Conservation (phyloP, 2,888 invertebrate species). For the Mesochorus sp. region DNA sequence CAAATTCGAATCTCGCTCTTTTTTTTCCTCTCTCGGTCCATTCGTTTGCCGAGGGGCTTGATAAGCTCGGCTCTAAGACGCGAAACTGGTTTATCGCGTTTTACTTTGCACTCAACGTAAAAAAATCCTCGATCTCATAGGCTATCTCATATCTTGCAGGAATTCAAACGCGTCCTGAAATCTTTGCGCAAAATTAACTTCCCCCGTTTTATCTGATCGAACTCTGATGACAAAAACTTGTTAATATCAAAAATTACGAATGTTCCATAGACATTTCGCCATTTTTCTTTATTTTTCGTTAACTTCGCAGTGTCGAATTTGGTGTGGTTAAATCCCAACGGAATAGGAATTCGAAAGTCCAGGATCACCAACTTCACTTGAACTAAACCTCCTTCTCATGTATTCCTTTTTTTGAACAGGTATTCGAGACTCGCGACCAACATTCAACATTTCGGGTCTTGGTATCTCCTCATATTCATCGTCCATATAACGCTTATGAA, state of each 20-base stretch:
- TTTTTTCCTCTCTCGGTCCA: background rate
- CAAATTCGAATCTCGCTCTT: constrained; percentile 16
- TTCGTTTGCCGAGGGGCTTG: constrained; percentile 4
- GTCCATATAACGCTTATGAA: constrained; percentile 48
- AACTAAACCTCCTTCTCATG: too few species aligned
- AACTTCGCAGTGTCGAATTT: background rate
- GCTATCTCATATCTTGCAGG: background rate
- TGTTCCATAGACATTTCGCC: background rate
- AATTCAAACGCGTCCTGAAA: background rate
- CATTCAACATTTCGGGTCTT: background rate
- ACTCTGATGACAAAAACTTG: too few species aligned
- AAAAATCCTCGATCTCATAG: background rate
- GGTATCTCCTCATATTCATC: constrained; percentile 27
- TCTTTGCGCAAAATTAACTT: background rate
- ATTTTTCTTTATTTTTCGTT: background rate
- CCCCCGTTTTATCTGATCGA: background rate
- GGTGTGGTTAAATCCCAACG: too few species aligned
- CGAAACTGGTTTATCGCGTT: constrained; percentile 22
- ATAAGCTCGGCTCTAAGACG: background rate
- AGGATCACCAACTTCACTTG: too few species aligned
- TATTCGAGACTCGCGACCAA: background rate
- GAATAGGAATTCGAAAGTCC: background rate
- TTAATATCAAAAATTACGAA: too few species aligned
- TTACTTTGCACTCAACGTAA: background rate
- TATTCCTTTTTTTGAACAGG: background rate